Conservation (phyloP, 2,797 vertebrate species). For the Enteromius mattozi region DNA sequence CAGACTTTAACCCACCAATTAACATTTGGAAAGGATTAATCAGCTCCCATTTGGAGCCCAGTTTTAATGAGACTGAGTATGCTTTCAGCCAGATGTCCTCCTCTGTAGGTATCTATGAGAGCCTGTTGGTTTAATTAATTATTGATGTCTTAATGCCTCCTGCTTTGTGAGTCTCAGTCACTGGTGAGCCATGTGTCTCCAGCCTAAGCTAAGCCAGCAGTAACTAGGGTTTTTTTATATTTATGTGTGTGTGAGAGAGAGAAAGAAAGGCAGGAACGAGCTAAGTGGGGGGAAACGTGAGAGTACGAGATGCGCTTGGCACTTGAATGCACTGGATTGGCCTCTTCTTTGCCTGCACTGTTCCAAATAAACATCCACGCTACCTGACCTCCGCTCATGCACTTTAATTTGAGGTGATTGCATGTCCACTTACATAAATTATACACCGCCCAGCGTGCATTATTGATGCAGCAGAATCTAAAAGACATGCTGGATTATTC, state of each 20-base stretch:
- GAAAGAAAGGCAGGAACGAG: conserved; percentile 50
- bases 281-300: conserved; percentile 37
- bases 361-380: conserved; percentile 39
- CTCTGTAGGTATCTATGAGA: conserved; percentile 67
- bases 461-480: conserved; percentile 80
- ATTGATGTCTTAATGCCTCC: conserved; percentile 68
- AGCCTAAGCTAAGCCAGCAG: conserved; percentile 51
- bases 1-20: conserved; percentile 81
- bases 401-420: conserved; percentile 82
- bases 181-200: conserved; percentile 54
- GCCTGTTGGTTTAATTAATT: conserved; percentile 68
- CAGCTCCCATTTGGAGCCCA: conserved; percentile 72
- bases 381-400: conserved; percentile 63
- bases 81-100: conserved; percentile 67
- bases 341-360: conserved; percentile 19
- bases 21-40: conserved; percentile 85
- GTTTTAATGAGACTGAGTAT: conserved; percentile 66
- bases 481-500: conserved; percentile 73
- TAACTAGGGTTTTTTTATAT: conserved; percentile 42
- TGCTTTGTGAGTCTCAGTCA: conserved; percentile 61
- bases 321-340: conserved; percentile 24
- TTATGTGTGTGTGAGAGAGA: conserved; percentile 7
- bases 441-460: conserved; percentile 73
- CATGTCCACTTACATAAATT: conserved; percentile 86
- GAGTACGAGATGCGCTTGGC: conserved; percentile 38